Conservation (phyloP, 2,797 vertebrate species). For the Cynopterus sphinx region DNA sequence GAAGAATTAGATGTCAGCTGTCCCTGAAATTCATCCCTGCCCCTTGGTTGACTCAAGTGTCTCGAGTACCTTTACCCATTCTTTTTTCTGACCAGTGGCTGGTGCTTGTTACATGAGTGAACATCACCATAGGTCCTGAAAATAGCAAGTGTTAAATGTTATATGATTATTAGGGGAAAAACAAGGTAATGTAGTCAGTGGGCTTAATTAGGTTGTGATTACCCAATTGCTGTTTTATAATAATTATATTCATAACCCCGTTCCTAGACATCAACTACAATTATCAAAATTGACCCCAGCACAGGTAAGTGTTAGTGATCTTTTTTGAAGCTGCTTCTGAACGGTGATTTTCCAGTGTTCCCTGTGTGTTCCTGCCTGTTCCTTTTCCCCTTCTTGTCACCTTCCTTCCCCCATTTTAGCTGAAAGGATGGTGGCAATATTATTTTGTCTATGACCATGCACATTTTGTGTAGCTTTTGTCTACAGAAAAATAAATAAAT, state of each 20-base stretch:
- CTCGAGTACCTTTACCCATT: constrained; percentile 19
- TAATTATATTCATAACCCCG: constrained; percentile 79
- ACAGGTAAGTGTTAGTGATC: constrained; percentile 65
- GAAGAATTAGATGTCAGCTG: constrained; percentile 38
- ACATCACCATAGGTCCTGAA: constrained; percentile 74
- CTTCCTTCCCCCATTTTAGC: constrained; percentile 55
- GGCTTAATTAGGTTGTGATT: constrained; percentile 82
- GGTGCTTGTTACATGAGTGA: constrained; percentile 74
- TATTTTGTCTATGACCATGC: constrained; percentile 66
- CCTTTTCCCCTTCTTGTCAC: constrained; percentile 60
- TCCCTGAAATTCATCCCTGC: constrained; percentile 36
- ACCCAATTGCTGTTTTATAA: constrained; percentile 76
- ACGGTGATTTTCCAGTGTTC: constrained; percentile 48
- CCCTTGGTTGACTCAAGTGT: not conserved
- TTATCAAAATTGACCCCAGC: constrained; percentile 71
- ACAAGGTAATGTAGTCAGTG: constrained; percentile 79
- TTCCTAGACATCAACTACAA: constrained; percentile 70
- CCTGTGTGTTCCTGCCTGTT: constrained; percentile 28
- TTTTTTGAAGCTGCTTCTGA: constrained; percentile 57
- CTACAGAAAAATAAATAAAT: constrained; percentile 51
- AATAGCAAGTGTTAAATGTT: constrained; percentile 81
- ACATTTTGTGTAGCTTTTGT: not conserved
- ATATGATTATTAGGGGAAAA: constrained; percentile 80
- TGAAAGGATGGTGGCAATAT: constrained; percentile 71
- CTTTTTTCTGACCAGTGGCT: constrained; percentile 60